Conservation (phyloP, 2,888 invertebrate species). For the Lasioglossum villosulum region DNA sequence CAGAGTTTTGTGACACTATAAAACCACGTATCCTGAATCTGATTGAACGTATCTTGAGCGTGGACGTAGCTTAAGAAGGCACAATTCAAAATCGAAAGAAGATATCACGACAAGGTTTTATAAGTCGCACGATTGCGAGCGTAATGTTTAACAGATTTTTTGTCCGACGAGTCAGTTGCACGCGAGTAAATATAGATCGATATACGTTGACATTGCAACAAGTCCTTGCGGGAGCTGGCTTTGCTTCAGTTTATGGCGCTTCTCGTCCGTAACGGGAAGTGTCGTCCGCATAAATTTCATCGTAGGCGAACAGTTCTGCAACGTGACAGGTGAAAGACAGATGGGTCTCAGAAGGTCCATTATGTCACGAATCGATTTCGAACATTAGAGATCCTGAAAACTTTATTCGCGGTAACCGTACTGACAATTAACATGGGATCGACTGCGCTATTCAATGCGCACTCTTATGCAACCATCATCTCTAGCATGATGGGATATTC, state of each 20-base stretch:
- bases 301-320: conserved; percentile 53
- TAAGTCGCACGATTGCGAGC: background rate
- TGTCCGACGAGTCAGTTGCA: conserved; percentile 17
- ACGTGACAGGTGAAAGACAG: conserved; percentile 64
- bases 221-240: conserved; percentile 56
- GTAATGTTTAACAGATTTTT: conserved; percentile 9
- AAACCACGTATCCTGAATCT: too few species aligned
- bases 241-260: conserved; percentile 62
- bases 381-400: conserved; percentile 57
- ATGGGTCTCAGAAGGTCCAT: conserved; percentile 65
- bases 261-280: conserved; percentile 67
- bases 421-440: background rate
- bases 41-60: too few species aligned
- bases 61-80: background rate
- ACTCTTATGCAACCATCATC: background rate
- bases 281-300: conserved; percentile 72
- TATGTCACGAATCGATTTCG: conserved; percentile 58
- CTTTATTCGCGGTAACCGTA: conserved; percentile 47
- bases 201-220: conserved; percentile 50
- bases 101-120: background rate
- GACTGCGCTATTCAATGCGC: background rate
- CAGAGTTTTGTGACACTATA: too few species aligned
- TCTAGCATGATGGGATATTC: too few species aligned
- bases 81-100: background rate
- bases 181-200: conserved; percentile 50